phyloP scores from a whole-genome alignment of 2,113 vertebrate genomes.

The Chloroceryle aenea region DNA sequence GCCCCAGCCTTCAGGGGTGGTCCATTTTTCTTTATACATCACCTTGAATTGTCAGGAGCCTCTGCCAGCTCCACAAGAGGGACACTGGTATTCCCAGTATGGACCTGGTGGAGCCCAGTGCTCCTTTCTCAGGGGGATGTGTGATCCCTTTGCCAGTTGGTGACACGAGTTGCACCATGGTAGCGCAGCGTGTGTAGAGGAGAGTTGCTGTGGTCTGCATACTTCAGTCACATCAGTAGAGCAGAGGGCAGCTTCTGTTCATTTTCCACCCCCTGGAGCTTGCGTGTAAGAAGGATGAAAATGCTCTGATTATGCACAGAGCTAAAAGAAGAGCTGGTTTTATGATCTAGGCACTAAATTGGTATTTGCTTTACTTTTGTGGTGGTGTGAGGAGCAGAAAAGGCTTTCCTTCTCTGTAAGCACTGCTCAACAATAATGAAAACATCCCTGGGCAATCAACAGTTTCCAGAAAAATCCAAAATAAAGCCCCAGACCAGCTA shows the following conservation, averaged over 20 bases:
- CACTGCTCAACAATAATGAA: neutral
- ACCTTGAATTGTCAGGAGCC: neutral
- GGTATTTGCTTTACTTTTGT: neutral
- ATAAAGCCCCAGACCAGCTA: neutral
- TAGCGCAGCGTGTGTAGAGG: rapidly evolving
- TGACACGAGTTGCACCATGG: rapidly evolving
- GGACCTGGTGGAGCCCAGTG: neutral
- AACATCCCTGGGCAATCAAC: neutral
- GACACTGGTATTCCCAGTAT: neutral
- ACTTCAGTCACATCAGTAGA: neutral
- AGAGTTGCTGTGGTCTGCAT: too few relatives aligned
- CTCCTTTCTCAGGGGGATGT: neutral
- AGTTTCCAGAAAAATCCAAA: neutral
- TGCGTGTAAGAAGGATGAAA: neutral
- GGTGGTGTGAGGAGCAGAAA: neutral
- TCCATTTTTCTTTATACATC: neutral
- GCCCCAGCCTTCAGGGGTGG: neutral
- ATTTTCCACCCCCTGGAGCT: neutral
- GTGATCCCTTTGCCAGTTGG: rapidly evolving
- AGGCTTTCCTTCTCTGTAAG: neutral
- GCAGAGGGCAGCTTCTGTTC: neutral
- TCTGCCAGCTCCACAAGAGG: neutral
- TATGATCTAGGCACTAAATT: neutral
- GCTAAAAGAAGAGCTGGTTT: neutral
- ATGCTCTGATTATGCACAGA: neutral